These are phyloP conservation scores for Anthoscopus minutus DNA, from an alignment of 2,113 vertebrate species.

Conservation along the genomic window DNA sequence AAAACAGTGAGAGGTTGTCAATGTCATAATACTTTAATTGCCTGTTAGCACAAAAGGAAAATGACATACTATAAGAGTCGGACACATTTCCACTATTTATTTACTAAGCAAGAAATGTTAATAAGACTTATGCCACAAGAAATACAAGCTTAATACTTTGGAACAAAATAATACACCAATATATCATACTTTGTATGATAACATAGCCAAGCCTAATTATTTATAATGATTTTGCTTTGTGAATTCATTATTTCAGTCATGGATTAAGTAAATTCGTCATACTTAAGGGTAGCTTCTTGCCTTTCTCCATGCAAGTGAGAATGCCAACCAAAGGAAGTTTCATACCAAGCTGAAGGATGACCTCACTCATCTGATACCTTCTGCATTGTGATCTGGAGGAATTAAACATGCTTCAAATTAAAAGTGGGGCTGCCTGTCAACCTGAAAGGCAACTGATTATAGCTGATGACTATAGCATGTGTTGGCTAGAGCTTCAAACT, in stretches of 20 bases:
- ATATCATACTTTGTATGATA: background rate
- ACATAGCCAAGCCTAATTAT: background rate
- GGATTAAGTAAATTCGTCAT: background rate
- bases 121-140: background rate
- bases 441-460: background rate
- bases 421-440: background rate
- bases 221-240: background rate
- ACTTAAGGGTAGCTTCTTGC: background rate
- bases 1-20: conserved; percentile 3
- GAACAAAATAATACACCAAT: background rate
- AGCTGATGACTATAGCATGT: background rate
- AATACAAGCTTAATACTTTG: background rate
- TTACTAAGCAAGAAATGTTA: conserved; percentile 2
- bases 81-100: background rate
- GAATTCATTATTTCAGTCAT: background rate
- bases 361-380: background rate
- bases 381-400: background rate
- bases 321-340: background rate
- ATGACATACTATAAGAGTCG: background rate
- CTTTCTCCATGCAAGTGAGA: background rate
- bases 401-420: background rate
- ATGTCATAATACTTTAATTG: conserved; percentile 15
- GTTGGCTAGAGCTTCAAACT: background rate
- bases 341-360: background rate
- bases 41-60: conserved; percentile 10